phyloP scores from a whole-genome alignment of 2,113 vertebrate species.

The Zapus hudsonius region DNA sequence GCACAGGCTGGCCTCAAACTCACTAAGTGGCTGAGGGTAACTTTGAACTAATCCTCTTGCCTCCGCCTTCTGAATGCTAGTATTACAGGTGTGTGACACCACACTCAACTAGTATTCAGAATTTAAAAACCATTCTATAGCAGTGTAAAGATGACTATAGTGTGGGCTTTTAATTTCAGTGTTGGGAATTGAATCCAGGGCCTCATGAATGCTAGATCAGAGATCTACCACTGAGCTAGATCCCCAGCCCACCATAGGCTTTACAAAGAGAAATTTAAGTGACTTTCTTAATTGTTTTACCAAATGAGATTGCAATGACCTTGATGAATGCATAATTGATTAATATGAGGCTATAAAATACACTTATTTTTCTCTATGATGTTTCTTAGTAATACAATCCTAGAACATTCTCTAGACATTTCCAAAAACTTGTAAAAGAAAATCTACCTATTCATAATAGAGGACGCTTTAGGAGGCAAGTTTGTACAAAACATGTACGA shows the following conservation, averaged over 20 bases:
- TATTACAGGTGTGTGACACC: background rate
- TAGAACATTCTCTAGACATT: background rate
- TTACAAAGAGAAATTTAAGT: conserved; percentile 5
- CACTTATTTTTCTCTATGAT: background rate
- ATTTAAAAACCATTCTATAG: background rate
- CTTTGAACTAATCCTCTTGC: background rate
- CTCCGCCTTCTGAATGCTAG: background rate
- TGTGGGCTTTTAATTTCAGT: background rate
- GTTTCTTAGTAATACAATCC: background rate
- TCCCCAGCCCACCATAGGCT: background rate
- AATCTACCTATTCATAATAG: background rate
- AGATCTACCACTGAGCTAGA: no score
- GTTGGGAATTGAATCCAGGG: no score
- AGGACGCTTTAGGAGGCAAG: background rate
- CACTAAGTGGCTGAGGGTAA: background rate
- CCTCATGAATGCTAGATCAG: no score
- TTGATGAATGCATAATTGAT: background rate
- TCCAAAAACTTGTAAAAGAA: background rate
- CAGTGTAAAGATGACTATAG: background rate
- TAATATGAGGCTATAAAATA: background rate
- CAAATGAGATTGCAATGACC: background rate
- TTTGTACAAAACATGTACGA: background rate
- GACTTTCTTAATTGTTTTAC: background rate
- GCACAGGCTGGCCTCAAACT: background rate
- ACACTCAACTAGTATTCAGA: background rate